Evolutionary conservation across 1,140 invertebrate genomes (phyloP), one percentile per base, ranked within the genome.

Genomic region (Zaprionus tsacasi): DNA sequence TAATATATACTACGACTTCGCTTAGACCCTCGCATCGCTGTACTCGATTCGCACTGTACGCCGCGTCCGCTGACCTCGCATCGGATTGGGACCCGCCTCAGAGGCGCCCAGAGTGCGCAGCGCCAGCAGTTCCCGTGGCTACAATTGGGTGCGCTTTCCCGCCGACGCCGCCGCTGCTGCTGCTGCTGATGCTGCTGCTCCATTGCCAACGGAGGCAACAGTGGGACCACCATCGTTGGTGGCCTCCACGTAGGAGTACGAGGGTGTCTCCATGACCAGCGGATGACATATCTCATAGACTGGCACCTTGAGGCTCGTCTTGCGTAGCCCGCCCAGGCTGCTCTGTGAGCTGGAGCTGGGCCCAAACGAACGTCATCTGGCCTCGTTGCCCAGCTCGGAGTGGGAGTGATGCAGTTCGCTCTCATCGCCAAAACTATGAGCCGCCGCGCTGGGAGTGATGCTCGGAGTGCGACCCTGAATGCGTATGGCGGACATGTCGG

Each of bases 401-500:
- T 94, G 93, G 3, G 91, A 91, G 45, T 94, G 93, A 63, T 89
- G 80, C 8, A 93, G 92, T 68, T 94, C 94, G 72, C 93, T 94
- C 61, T 95, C 94, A 12, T 94, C 94, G 8, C 93, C 94, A 15
- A 94, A 77, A 5, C 93, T 93, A 73, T 94, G 73, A 30, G 93
- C 77, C 43, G 91, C 81, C 64, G 93, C 72, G 79, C 92, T 91
- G 82, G 93, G 87, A 75, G 93, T 91, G 33, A 92, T 92, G 71
- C 93, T 94, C n/a, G 93, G 93, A 11, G 93, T 94, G 12, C 94
- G 79, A n/a, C 91, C 93, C n/a, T 92, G 80, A 13, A 93, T 93
- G 38, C 93, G 90, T 30, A 95, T 79, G 79, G 95, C 95, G 15
- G 95, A 96, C 63, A 95, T 95, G 66, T 96, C 95, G 5, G 95